A percentile compares a stretch with the other conserved stretches of the same genome.
Evolutionary conservation across 2,888 invertebrate species (phyloP).

Genomic region (Aphodius sticticus): DNA sequence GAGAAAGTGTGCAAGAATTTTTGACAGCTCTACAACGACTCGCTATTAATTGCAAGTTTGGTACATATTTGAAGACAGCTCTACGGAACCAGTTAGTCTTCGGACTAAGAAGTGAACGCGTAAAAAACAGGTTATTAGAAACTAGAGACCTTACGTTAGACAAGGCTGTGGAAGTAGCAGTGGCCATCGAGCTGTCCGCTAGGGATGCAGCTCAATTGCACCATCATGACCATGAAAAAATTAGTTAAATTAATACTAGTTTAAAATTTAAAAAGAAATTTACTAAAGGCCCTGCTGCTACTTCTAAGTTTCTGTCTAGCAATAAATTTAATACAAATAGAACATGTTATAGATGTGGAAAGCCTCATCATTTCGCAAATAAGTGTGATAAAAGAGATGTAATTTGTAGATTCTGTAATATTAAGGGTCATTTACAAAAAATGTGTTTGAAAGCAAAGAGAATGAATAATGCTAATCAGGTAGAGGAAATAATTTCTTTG

Average conservation of each 20-base stretch:
- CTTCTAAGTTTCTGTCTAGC: too few relatives aligned
- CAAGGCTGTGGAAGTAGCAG: constrained; percentile 31
- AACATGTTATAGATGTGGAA: background rate
- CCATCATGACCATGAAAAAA: background rate
- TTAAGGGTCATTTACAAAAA: constrained; percentile 6
- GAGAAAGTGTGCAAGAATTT: too few relatives aligned
- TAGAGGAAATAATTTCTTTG: background rate
- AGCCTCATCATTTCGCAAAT: background rate
- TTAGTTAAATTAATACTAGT: background rate
- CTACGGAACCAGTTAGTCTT: constrained; percentile 38
- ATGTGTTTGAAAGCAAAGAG: background rate
- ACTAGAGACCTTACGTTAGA: constrained; percentile 31
- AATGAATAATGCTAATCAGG: background rate
- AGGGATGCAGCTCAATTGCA: constrained; percentile 8
- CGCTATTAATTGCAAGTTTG: constrained; percentile 35
- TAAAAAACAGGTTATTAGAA: constrained; percentile 32
- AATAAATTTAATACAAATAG: background rate
- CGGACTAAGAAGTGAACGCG: constrained; percentile 32
- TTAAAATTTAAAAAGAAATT: background rate
- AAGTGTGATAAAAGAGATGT: constrained; percentile 11
- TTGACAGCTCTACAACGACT: constrained; percentile 32
- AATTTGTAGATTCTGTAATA: constrained; percentile 16
- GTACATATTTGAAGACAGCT: constrained; percentile 30
- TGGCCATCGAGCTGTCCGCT: constrained; percentile 17
- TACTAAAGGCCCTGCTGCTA: too few relatives aligned